A percentile compares a stretch with the other conserved stretches of the same genome.
Conservation (phyloP, 2,113 vertebrate genomes). For the Urocolius indicus region DNA sequence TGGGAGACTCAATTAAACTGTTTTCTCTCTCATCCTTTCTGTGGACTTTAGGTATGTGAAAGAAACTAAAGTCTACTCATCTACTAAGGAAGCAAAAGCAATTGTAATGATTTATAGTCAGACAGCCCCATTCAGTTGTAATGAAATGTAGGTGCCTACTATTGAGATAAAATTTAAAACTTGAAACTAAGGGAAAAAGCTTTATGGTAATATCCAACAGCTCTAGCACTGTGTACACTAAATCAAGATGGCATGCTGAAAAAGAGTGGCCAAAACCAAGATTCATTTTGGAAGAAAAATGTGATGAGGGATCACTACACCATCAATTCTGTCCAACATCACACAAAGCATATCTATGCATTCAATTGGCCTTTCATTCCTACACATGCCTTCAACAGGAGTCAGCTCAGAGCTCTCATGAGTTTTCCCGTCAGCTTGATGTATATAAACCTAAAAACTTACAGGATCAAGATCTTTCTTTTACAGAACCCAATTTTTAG, state of each 20-base stretch:
- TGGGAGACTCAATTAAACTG: not conserved
- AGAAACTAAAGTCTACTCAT: not conserved
- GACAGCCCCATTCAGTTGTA: not conserved
- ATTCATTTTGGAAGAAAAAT: constrained; percentile 6
- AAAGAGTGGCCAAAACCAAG: constrained; percentile 21
- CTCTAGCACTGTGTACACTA: not conserved
- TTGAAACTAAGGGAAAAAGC: not conserved
- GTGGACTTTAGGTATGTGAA: not conserved
- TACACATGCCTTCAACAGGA: not conserved
- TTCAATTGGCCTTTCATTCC: not conserved
- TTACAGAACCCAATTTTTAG: not conserved
- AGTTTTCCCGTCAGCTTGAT: not conserved
- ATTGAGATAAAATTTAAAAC: constrained; percentile 47
- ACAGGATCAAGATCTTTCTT: accelerated
- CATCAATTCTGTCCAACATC: constrained; percentile 33
- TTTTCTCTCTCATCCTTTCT: not conserved
- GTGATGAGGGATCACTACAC: constrained; percentile 30
- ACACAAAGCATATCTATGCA: not conserved
- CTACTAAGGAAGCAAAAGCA: constrained; percentile 9
- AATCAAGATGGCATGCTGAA: constrained; percentile 26
- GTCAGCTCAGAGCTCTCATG: not conserved
- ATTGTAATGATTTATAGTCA: not conserved
- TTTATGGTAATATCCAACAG: not conserved
- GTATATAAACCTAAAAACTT: not conserved
- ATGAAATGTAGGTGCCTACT: constrained; percentile 54